Evolutionary conservation across 2,113 vertebrate genomes (phyloP).

Genomic region (Thunnus maccoyii): DNA sequence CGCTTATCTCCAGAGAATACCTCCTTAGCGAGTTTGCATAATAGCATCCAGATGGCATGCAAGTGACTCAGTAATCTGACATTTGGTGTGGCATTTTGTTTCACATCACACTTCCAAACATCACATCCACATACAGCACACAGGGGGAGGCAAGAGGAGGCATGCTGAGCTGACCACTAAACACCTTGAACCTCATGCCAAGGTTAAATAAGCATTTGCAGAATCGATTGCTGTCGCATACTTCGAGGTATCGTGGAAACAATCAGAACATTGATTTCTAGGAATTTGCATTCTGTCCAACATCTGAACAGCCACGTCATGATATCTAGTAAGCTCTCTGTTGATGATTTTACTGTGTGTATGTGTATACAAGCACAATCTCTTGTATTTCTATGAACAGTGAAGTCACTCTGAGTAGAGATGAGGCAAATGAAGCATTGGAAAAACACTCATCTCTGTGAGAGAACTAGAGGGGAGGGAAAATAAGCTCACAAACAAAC

Average conservation of each 20-base stretch:
- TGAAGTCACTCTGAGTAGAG: background rate
- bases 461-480: conserved; percentile 5
- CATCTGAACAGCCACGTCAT: conserved; percentile 8
- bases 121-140: conserved; percentile 49
- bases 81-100: conserved; percentile 83
- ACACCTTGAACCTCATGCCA: conserved; percentile 57
- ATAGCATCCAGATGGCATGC: conserved; percentile 83
- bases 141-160: conserved; percentile 26
- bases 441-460: conserved; percentile 31
- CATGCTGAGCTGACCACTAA: conserved; percentile 24
- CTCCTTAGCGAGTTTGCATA: conserved; percentile 77
- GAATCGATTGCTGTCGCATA: conserved; percentile 22
- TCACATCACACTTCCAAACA: conserved; percentile 65
- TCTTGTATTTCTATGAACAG: conserved; percentile 23
- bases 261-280: conserved; percentile 45
- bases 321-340: conserved; percentile 16
- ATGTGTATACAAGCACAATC: conserved; percentile 18
- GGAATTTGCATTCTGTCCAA: conserved; percentile 37
- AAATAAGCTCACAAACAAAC: conserved; percentile 44
- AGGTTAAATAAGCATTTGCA: conserved; percentile 58
- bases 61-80: conserved; percentile 84
- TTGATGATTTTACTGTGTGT: background rate
- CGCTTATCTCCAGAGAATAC: conserved; percentile 71
- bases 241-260: conserved; percentile 22
- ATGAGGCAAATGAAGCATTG: conserved; percentile 13